These are phyloP conservation scores for Standfussiana lucernea DNA, from an alignment of 2,888 invertebrate genomes.

Conservation along the genomic window DNA sequence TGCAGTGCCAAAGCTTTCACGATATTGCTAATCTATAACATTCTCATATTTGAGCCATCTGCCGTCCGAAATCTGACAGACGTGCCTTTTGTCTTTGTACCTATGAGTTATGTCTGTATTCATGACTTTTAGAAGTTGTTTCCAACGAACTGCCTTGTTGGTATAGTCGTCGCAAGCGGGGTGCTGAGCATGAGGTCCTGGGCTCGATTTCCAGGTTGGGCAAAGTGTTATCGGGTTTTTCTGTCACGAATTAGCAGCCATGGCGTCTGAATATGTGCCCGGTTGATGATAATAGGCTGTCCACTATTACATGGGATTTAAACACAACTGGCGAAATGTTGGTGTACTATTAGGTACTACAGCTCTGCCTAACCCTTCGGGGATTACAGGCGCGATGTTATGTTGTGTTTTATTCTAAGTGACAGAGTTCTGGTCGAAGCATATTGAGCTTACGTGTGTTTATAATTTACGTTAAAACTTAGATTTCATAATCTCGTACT, in stretches of 20 bases:
- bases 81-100: not conserved
- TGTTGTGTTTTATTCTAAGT: too few species aligned
- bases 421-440: too few species aligned
- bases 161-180: too few species aligned
- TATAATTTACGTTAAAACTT: not conserved
- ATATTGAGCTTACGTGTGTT: too few species aligned
- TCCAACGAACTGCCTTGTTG: too few species aligned
- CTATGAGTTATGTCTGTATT: not conserved
- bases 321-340: not conserved
- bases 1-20: slow-evolving; percentile 35
- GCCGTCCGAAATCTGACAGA: slow-evolving; percentile 27
- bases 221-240: not conserved
- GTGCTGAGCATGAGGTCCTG: too few species aligned
- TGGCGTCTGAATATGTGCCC: not conserved
- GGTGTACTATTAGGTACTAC: too few species aligned
- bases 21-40: slow-evolving; percentile 32
- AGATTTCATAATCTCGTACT: not conserved
- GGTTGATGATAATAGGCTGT: not conserved
- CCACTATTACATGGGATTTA: not conserved
- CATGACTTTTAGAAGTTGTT: not conserved
- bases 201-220: not conserved
- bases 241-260: not conserved
- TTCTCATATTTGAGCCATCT: slow-evolving; percentile 21
- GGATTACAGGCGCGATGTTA: too few species aligned
- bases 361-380: too few species aligned